Conservation (phyloP, 2,113 vertebrate genomes). For the Dipodomys merriami region DNA sequence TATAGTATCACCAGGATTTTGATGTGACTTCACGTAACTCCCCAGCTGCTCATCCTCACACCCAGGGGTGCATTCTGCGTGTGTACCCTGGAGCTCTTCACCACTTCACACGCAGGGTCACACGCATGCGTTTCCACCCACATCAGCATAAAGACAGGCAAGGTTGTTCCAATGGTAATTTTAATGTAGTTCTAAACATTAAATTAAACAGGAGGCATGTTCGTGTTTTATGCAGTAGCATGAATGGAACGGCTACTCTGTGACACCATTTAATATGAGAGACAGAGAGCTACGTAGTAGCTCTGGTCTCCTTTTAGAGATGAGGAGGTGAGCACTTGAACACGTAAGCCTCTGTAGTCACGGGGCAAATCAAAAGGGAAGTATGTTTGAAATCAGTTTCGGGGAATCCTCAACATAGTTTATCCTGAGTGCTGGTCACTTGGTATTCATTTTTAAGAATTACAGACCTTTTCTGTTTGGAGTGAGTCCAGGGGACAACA, state of each 20-base stretch:
- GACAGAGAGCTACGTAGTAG: no score
- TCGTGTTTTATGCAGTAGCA: background rate
- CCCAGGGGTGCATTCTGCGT: background rate
- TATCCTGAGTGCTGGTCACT: background rate
- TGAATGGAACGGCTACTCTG: background rate
- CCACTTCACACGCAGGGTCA: background rate
- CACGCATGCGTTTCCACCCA: fast-evolving
- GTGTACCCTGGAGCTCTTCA: background rate
- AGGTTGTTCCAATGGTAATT: background rate
- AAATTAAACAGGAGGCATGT: background rate
- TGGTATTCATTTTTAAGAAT: background rate
- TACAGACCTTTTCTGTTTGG: background rate
- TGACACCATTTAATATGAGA: background rate
- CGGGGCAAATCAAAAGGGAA: background rate
- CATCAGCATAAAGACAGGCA: background rate
- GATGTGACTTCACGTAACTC: background rate
- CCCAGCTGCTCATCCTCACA: background rate
- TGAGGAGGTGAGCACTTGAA: background rate
- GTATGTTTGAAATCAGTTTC: background rate
- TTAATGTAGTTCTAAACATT: background rate
- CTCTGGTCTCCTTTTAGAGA: background rate
- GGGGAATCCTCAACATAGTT: no score
- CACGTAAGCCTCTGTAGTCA: background rate
- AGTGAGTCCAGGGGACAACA: background rate
- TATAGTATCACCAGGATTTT: background rate